A percentile compares a stretch with the other conserved stretches of the same genome.
Evolutionary conservation across 2,888 invertebrate species (phyloP).

Genomic region (Euzophera pinguis): DNA sequence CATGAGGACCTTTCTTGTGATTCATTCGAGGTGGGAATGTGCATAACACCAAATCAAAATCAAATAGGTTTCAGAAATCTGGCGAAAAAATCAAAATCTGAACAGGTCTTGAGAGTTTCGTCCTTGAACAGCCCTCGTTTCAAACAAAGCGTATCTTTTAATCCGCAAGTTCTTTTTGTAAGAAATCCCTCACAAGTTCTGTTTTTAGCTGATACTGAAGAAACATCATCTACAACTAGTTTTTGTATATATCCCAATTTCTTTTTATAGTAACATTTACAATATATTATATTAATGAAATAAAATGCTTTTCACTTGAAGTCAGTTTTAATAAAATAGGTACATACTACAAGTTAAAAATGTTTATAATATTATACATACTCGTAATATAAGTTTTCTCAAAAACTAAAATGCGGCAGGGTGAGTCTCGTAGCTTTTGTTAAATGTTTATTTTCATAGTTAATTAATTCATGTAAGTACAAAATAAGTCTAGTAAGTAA

Average conservation of each 20-base stretch:
- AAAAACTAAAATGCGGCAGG: too few relatives aligned
- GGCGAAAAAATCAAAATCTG: neutral
- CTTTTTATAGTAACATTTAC: neutral
- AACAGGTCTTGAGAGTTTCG: neutral
- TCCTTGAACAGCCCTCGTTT: neutral
- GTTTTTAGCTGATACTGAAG: neutral
- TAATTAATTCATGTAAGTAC: too few relatives aligned
- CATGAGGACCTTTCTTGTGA: neutral
- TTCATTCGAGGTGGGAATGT: neutral
- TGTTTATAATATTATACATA: too few relatives aligned
- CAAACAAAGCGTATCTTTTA: slow-evolving; percentile 1
- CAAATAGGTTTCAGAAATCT: neutral
- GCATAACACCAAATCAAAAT: slow-evolving; percentile 1
- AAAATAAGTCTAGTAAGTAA: too few relatives aligned
- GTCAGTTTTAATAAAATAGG: too few relatives aligned
- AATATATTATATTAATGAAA: too few relatives aligned
- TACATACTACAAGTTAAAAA: too few relatives aligned
- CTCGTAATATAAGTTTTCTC: too few relatives aligned
- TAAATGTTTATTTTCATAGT: too few relatives aligned
- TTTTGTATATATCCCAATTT: neutral
- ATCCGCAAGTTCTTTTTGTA: neutral
- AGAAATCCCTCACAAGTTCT: slow-evolving; percentile 1
- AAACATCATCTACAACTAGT: neutral
- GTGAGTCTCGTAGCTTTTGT: too few relatives aligned
- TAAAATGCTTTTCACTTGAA: too few relatives aligned